Conservation (phyloP, 1,140 invertebrate genomes). For the Drosophila subobscura region DNA sequence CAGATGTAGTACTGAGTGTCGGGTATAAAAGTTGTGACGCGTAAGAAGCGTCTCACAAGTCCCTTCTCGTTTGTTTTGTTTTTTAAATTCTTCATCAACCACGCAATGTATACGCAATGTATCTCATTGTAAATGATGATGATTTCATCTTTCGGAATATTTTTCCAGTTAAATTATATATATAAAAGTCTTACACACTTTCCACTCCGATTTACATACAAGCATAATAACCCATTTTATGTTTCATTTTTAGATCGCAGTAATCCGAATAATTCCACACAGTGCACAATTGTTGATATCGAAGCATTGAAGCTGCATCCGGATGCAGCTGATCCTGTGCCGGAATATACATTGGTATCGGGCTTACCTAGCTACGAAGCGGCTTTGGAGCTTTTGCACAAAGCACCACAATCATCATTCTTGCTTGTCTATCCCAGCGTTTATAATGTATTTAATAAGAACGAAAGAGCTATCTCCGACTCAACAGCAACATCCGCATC, state of each 20-base stretch:
- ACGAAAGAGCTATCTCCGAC: constrained; percentile 54
- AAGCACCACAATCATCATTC: constrained; percentile 71
- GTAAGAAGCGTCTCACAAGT: no score
- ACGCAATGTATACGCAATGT: no score
- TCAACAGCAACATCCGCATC: constrained; percentile 39
- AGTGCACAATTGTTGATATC: constrained; percentile 70
- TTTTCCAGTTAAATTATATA: no score
- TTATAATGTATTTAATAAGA: constrained; percentile 78
- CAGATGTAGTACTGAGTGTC: no score
- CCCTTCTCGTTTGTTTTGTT: no score
- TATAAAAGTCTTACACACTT: no score
- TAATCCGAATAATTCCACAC: constrained; percentile 61
- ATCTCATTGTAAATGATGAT: no score
- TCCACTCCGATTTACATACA: neutral
- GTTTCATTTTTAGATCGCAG: constrained; percentile 61
- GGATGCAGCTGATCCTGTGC: constrained; percentile 84
- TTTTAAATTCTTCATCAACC: no score
- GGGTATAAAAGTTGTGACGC: no score
- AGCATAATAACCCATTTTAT: constrained; percentile 42
- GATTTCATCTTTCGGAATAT: no score
- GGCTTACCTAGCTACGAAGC: constrained; percentile 87
- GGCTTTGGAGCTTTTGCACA: constrained; percentile 85
- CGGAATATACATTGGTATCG: constrained; percentile 87
- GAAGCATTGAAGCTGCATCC: constrained; percentile 75
- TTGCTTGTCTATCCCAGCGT: constrained; percentile 80